phyloP scores from a whole-genome alignment of 2,113 vertebrate genomes.

The Brachyhypopomus gauderio region DNA sequence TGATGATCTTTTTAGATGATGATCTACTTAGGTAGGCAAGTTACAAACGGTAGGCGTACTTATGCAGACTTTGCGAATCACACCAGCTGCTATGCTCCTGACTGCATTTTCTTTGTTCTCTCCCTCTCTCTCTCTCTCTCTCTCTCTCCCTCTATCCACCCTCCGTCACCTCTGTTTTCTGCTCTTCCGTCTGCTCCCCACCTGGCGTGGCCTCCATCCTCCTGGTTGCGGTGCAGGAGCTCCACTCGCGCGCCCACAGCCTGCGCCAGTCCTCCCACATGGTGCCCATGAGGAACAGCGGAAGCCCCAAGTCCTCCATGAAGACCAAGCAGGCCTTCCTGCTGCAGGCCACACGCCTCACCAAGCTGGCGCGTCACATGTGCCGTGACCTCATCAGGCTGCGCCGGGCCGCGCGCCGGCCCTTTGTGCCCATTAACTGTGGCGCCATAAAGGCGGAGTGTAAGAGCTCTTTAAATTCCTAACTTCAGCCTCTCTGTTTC shows the following conservation, averaged over 20 bases:
- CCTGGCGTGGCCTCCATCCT: not conserved
- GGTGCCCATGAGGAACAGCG: constrained; percentile 89
- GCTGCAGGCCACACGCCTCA: constrained; percentile 93
- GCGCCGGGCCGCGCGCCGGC: constrained; percentile 93
- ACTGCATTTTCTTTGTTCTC: too few relatives aligned
- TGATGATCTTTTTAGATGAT: not conserved
- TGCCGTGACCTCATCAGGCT: constrained; percentile 95
- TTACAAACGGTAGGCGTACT: too few relatives aligned
- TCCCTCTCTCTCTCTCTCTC: not conserved
- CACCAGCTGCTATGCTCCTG: too few relatives aligned
- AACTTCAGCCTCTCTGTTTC: constrained; percentile 77
- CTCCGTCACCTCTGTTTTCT: not conserved
- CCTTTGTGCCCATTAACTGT: constrained; percentile 99
- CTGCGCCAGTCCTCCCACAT: constrained; percentile 90
- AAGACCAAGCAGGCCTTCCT: constrained; percentile 97
- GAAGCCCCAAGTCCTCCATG: constrained; percentile 94
- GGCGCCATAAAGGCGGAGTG: constrained; percentile 99
- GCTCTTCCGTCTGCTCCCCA: not conserved
- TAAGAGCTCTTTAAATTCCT: constrained; percentile 99
- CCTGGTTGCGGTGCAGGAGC: constrained; percentile 72
- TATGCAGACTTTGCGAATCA: too few relatives aligned
- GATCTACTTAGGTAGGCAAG: too few relatives aligned
- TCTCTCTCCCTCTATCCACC: not conserved
- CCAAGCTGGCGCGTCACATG: constrained; percentile 97
- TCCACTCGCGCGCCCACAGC: constrained; percentile 82